Evolutionary conservation across 2,797 vertebrate genomes (phyloP).

Genomic region (Moxostoma hubbsi): DNA sequence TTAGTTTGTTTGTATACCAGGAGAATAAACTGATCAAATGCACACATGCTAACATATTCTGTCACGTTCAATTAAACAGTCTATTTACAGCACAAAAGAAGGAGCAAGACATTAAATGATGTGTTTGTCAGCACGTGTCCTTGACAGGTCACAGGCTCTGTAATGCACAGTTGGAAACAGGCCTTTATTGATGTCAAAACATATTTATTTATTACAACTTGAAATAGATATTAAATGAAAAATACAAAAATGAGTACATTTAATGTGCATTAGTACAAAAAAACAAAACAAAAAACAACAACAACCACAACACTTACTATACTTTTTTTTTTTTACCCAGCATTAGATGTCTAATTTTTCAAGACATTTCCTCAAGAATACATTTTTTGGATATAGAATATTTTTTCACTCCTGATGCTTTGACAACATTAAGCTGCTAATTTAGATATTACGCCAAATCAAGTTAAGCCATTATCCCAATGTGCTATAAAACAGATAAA

Average conservation of each 20-base stretch:
- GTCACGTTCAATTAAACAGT: conserved; percentile 26
- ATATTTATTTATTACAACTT: neutral
- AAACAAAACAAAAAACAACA: no score
- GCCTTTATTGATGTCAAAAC: neutral
- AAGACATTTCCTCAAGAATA: neutral
- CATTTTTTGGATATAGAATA: neutral
- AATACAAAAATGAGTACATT: neutral
- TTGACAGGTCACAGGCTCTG: conserved; percentile 75
- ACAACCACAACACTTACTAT: neutral
- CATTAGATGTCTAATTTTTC: neutral
- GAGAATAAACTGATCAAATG: neutral
- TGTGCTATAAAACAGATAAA: neutral
- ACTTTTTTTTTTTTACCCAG: neutral
- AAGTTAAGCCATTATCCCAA: neutral
- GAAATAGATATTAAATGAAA: neutral
- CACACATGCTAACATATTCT: conserved; percentile 5
- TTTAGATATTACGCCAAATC: neutral
- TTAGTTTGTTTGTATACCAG: neutral
- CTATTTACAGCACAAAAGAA: conserved; percentile 27
- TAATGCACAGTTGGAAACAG: conserved; percentile 26
- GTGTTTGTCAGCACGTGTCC: conserved; percentile 67
- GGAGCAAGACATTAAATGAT: conserved; percentile 23
- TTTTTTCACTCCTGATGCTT: neutral
- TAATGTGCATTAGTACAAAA: neutral
- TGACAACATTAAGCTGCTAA: neutral